phyloP scores from a whole-genome alignment of 2,113 vertebrate species.

The Proteles cristata region DNA sequence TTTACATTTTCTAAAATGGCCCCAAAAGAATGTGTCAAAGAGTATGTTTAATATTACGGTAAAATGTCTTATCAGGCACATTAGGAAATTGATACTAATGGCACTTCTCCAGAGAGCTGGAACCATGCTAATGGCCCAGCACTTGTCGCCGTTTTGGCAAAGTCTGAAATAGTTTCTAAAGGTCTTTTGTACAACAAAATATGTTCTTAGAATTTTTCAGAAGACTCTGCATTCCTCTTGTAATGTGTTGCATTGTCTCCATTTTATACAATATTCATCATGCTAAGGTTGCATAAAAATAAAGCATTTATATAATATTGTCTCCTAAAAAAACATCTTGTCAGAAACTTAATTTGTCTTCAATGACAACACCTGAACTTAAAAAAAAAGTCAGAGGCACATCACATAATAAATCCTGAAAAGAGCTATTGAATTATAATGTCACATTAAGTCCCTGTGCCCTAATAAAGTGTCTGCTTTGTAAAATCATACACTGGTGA shows the following conservation, averaged over 20 bases:
- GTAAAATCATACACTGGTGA: constrained; percentile 41
- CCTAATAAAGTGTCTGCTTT: constrained; percentile 2
- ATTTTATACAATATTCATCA: background rate
- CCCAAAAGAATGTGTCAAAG: constrained; percentile 49
- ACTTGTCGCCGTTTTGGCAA: background rate
- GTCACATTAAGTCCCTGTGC: constrained; percentile 30
- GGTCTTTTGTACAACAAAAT: constrained; percentile 56
- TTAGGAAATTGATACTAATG: constrained; percentile 49
- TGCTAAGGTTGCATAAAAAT: background rate
- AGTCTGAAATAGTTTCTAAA: constrained; percentile 60
- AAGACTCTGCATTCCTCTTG: background rate
- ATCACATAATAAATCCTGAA: background rate
- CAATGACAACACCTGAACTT: background rate
- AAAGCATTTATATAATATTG: background rate
- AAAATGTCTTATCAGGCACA: constrained; percentile 40
- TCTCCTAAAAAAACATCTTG: background rate
- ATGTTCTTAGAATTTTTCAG: background rate
- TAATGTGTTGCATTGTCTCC: background rate
- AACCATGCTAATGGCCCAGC: background rate
- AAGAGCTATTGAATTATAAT: constrained; percentile 43
- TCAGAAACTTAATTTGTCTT: constrained; percentile 50
- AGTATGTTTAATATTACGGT: constrained; percentile 46
- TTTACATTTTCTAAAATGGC: constrained; percentile 19
- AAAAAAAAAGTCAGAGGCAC: background rate
- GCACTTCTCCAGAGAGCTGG: constrained; percentile 45